Evolutionary conservation across 2,797 vertebrate species (phyloP), one percentile per base, ranked within the genome.

Genomic region (Botia almorhae): DNA sequence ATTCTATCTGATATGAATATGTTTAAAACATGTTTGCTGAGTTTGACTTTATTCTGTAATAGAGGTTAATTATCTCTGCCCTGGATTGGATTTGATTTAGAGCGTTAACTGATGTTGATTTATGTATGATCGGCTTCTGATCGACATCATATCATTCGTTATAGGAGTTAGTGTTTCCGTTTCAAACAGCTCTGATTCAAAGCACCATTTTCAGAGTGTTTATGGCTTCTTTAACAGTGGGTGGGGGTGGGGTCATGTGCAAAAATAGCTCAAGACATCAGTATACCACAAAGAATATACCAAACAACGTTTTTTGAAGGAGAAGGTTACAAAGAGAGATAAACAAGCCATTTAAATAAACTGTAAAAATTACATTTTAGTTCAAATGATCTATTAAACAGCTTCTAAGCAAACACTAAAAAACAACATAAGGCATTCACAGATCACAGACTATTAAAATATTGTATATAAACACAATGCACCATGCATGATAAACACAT

Each of bases 41-140:
- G 72, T 48, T 74, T 51, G 36, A 36, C 55, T 81, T 70, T 43
- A 21, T 50, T 74, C 33, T 29, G 48, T 64, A 36, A 51, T 60
- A 58, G 79, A 85, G 81, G 81, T 85, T 87, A 87, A 87, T 84
- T 81, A 82, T 81, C 63, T 76, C 17, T 69, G 74, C 65, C 76
- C 80, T 76, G 33, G 56, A 80, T 84, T 81, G 60, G 72, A 26
- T 26, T 26, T 26, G 23, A 26, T 26, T 26, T 26, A 26, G 23
- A 26, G 23, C 23, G 23, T 26, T 26, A 26, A 26, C 58, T 71
- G 0, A 2, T 56, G 21, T 33, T 76, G 74, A 76, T 61, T 74
- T 81, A 68, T 81, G 46, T 23, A 72, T 76, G 84, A 84, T 83
- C 79, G 69, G 83, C 39, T 71, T 65, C 72, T 55, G 68, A 82